Conservation (phyloP, 2,797 vertebrate genomes). For the Leuciscus waleckii region DNA sequence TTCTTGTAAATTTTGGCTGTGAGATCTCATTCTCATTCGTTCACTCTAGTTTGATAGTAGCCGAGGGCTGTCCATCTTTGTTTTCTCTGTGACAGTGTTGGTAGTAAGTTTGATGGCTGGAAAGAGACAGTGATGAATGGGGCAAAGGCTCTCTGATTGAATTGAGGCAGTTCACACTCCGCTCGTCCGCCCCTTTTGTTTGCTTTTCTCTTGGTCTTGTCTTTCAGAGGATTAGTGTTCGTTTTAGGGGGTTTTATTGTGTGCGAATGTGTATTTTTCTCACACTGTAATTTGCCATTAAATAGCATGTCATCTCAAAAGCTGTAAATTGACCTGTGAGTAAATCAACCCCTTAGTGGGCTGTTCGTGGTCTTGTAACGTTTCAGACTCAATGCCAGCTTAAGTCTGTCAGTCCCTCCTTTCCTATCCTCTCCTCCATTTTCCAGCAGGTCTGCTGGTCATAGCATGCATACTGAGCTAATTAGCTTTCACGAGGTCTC, state of each 20-base stretch:
- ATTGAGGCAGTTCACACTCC: conserved; percentile 64
- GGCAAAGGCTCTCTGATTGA: conserved; percentile 71
- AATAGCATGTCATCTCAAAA: conserved; percentile 56
- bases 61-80: conserved; percentile 46
- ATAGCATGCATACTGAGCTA: conserved; percentile 46
- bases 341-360: conserved; percentile 42
- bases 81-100: conserved; percentile 40
- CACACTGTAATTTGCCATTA: conserved; percentile 62
- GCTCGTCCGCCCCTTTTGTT: conserved; percentile 67
- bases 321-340: conserved; percentile 61
- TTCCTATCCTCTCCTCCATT: conserved; percentile 13
- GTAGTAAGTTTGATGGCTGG: conserved; percentile 52
- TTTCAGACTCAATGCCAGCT: conserved; percentile 17
- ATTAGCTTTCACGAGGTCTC: conserved; percentile 52
- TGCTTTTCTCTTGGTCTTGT: conserved; percentile 68
- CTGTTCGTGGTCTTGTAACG: conserved; percentile 32
- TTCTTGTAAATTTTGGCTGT: conserved; percentile 56
- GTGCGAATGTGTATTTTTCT: conserved; percentile 52
- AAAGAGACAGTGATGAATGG: conserved; percentile 81
- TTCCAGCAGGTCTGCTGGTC: conserved; percentile 42
- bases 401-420: conserved; percentile 29
- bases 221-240: conserved; percentile 56
- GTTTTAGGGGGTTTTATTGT: conserved; percentile 47
- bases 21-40: conserved; percentile 21
- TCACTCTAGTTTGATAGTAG: background rate